Conservation (phyloP, 2,113 vertebrate species). For the Egretta garzetta region DNA sequence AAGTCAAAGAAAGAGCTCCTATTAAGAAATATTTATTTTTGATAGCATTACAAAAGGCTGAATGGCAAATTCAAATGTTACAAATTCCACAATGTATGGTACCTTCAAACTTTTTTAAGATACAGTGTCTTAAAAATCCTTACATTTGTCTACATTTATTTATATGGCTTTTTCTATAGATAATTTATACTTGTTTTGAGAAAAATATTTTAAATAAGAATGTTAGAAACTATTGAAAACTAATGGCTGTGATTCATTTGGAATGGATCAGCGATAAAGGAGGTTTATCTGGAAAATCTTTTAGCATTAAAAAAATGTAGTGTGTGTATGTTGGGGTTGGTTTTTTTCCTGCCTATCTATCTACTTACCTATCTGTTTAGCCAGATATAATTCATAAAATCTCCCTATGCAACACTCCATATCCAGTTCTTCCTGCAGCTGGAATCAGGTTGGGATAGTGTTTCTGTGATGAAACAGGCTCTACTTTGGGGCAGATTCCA, state of each 20-base stretch:
- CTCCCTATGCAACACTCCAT: background rate
- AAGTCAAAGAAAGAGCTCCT: background rate
- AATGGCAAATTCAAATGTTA: background rate
- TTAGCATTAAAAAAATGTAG: background rate
- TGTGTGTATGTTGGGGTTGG: no score
- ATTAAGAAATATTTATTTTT: background rate
- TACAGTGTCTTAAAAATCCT: fast-evolving
- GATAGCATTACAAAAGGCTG: background rate
- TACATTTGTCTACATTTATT: background rate
- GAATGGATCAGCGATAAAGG: background rate
- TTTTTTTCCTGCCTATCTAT: background rate
- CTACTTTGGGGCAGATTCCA: background rate
- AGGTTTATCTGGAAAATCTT: background rate
- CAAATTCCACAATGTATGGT: background rate
- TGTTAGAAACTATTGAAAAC: background rate
- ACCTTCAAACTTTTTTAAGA: background rate
- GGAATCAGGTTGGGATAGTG: background rate
- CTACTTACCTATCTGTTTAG: background rate
- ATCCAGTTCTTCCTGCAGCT: background rate
- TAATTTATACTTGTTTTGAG: background rate
- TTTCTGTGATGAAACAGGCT: background rate
- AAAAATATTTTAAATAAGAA: background rate
- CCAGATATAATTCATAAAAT: background rate
- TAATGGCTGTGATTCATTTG: background rate
- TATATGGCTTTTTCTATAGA: background rate